Evolutionary conservation across 2,797 vertebrate species (phyloP), one percentile per base, ranked within the genome.

Genomic region (Aplochiton taeniatus): DNA sequence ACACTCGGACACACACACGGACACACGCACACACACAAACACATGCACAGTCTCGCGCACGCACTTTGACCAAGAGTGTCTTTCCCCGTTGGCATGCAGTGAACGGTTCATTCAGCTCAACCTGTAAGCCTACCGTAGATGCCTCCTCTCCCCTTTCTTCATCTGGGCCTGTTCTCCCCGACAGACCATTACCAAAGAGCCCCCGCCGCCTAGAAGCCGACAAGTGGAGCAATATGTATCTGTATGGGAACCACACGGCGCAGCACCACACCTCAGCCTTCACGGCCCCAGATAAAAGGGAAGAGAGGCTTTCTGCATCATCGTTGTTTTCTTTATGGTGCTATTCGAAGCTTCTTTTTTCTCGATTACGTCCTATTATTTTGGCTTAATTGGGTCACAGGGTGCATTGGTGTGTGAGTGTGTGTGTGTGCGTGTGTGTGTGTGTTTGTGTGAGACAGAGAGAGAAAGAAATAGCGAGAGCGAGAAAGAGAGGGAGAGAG

Each of bases 371-470:
- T 61, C 69, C 78, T 66, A 85, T 90, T 87, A 79, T 85, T 68
- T 78, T 56, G 49, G 75, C 80, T 84, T 91, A 91, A 90, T 92
- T 93, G 88, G 90, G 90, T 91, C 80, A 90, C 43, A 46, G 75
- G 61, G 75, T 80, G 75, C n/a, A 16, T 4, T 12, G 19, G 59
- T 49, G 59, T 49, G 18, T 41, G 59, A 5, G 59, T 31, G 59
- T 50, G 59, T 19, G 48, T 67, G 18, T 79, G 62, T 70, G 49
- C 56, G 49, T 45, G 61, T 63, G 20, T 44, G 61, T 44, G 66
- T 71, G 44, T 42, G 31, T 58, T 20, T 18, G 51, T 54, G 51
- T 53, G 31, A 31, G 6, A 31, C 3, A 31, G 3, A 31, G 31
- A 31, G 31, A 3, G 31, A 31, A 6, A 31, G 6, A 31, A 6